Percentiles rank a stretch among this genome's conserved stretches.
Conservation (phyloP, 2,113 vertebrate genomes). For the Nothocercus julius region DNA sequence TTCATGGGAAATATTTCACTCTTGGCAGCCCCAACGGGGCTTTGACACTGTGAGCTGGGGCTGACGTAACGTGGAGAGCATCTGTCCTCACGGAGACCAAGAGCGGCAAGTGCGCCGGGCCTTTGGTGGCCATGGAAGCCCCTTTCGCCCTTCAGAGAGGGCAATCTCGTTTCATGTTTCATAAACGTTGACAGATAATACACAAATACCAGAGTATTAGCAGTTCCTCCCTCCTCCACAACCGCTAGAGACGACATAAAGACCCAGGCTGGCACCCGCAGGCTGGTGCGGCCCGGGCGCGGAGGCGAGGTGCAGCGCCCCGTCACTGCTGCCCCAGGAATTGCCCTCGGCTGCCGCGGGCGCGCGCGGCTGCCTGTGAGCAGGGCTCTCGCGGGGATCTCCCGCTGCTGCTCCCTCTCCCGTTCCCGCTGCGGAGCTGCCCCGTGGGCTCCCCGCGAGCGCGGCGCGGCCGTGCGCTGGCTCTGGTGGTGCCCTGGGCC, state of each 20-base stretch:
- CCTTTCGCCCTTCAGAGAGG: neutral
- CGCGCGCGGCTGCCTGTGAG: neutral
- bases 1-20: neutral
- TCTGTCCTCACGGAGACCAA: neutral
- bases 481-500: neutral
- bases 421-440: neutral
- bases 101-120: neutral
- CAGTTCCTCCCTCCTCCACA: neutral
- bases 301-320: neutral
- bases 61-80: neutral
- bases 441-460: neutral
- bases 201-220: neutral
- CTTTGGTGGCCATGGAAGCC: neutral
- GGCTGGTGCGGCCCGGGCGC: neutral
- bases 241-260: neutral
- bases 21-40: neutral
- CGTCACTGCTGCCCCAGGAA: neutral
- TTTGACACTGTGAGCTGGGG: neutral
- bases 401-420: neutral
- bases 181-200: neutral
- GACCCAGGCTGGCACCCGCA: rapidly evolving
- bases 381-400: slow-evolving; percentile 15
- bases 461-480: neutral
- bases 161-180: neutral
- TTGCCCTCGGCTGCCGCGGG: neutral